A percentile compares a stretch with the other conserved stretches of the same genome.
These are phyloP conservation scores for Loris lydekkerianus DNA, from an alignment of 2,797 vertebrate genomes.

Conservation along the genomic window DNA sequence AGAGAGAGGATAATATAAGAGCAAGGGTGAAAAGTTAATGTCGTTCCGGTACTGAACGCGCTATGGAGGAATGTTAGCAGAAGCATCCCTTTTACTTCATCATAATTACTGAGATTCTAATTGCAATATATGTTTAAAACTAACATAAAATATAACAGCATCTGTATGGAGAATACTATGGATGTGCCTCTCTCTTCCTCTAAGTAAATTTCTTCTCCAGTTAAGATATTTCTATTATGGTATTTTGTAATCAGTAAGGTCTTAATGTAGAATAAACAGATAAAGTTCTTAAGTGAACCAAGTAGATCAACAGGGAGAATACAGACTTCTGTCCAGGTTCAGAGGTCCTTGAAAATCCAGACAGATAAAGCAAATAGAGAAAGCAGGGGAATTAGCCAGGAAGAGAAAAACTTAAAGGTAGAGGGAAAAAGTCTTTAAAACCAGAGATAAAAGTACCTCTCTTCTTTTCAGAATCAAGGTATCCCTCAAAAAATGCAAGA, in stretches of 20 bases:
- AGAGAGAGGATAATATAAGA: neutral
- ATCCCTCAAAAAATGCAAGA: neutral
- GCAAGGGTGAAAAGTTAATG: neutral
- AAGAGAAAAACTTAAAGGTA: neutral
- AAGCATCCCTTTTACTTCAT: neutral
- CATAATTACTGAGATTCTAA: constrained; percentile 36
- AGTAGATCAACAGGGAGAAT: neutral
- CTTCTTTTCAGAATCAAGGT: neutral
- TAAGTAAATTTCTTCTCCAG: constrained; percentile 38
- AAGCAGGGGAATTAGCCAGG: neutral
- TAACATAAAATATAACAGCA: neutral
- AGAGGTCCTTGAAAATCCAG: constrained; percentile 39
- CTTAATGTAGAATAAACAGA: neutral
- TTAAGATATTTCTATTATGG: constrained; percentile 28
- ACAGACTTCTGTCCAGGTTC: neutral
- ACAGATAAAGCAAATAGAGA: constrained; percentile 1
- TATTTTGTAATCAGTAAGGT: neutral
- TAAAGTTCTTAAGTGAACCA: neutral
- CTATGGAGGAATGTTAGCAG: neutral
- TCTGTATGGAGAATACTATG: neutral
- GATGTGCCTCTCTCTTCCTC: neutral
- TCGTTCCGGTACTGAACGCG: neutral
- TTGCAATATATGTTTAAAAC: neutral
- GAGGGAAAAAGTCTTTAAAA: constrained; percentile 16
- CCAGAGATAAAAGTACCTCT: neutral